These are phyloP conservation scores for Trichogramma dendrolimi DNA, from an alignment of 2,888 invertebrate genomes.

Conservation along the genomic window DNA sequence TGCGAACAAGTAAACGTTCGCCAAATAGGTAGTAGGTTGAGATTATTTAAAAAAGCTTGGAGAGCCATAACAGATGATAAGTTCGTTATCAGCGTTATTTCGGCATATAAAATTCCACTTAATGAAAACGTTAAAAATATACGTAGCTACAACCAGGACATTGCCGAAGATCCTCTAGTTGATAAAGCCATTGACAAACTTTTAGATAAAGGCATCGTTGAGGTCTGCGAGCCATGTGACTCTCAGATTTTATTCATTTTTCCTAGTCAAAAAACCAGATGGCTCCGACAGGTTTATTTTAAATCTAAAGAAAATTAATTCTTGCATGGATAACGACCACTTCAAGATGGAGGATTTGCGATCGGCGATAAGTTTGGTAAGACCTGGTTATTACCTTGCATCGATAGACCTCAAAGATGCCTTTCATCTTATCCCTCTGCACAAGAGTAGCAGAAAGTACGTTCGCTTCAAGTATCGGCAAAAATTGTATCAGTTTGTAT, in stretches of 20 bases:
- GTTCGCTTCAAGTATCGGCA: slow-evolving; percentile 32
- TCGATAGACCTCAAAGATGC: slow-evolving; percentile 29
- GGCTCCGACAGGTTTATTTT: slow-evolving; percentile 20
- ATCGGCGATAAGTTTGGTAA: slow-evolving; percentile 25
- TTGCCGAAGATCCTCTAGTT: too few relatives aligned
- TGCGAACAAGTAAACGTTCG: too few relatives aligned
- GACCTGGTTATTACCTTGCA: slow-evolving; percentile 26
- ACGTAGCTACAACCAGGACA: too few relatives aligned
- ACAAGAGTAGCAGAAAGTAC: slow-evolving; percentile 30
- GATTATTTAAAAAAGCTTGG: too few relatives aligned
- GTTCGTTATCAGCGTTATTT: too few relatives aligned
- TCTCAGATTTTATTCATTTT: slow-evolving; percentile 3
- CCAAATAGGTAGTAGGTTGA: too few relatives aligned
- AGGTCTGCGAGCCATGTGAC: too few relatives aligned
- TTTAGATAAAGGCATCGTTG: too few relatives aligned
- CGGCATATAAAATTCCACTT: too few relatives aligned
- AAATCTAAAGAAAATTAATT: slow-evolving; percentile 2
- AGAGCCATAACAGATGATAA: too few relatives aligned
- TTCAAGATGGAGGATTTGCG: slow-evolving; percentile 30
- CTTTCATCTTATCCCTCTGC: slow-evolving; percentile 30
- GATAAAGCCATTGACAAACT: too few relatives aligned
- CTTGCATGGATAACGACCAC: slow-evolving; percentile 21
- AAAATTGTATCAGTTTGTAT: slow-evolving; percentile 32
- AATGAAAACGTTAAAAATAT: too few relatives aligned
- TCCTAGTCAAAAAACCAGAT: slow-evolving; percentile 26